Evolutionary conservation across 2,797 vertebrate genomes (phyloP).

Genomic region (Eurystomus glaucurus): DNA sequence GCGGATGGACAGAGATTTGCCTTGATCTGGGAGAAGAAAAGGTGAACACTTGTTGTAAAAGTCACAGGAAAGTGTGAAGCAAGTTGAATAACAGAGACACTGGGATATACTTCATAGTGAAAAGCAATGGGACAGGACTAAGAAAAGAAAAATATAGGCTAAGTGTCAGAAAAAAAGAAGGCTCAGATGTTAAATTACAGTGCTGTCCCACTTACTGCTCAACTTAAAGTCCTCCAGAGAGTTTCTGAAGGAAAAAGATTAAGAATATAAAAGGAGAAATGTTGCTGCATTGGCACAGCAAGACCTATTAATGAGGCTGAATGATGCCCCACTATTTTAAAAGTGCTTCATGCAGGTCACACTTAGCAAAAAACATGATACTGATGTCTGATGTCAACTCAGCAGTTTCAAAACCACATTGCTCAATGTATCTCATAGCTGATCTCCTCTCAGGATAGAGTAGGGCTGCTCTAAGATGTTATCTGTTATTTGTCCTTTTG

Average conservation of each 20-base stretch:
- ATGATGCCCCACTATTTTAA: background rate
- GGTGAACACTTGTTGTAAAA: background rate
- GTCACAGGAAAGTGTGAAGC: background rate
- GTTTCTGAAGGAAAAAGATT: conserved; percentile 23
- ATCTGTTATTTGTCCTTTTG: background rate
- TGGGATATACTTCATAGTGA: background rate
- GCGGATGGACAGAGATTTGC: background rate
- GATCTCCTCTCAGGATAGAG: background rate
- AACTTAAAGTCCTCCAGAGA: conserved; percentile 4
- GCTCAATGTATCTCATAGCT: background rate
- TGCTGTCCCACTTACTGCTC: conserved; percentile 21
- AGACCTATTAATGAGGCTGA: conserved; percentile 21
- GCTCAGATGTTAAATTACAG: conserved; percentile 16
- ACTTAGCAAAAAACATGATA: background rate
- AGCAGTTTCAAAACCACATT: background rate
- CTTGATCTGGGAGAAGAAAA: background rate
- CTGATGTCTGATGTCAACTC: background rate
- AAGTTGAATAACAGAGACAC: background rate
- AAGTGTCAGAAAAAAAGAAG: background rate
- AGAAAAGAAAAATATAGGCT: conserved; percentile 1
- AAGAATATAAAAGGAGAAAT: conserved; percentile 8
- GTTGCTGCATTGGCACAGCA: background rate
- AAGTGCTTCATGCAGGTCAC: background rate
- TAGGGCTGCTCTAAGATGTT: background rate
- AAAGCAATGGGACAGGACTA: background rate